Evolutionary conservation across 1,140 invertebrate species (phyloP).

Genomic region (Euwallacea fornicatus): DNA sequence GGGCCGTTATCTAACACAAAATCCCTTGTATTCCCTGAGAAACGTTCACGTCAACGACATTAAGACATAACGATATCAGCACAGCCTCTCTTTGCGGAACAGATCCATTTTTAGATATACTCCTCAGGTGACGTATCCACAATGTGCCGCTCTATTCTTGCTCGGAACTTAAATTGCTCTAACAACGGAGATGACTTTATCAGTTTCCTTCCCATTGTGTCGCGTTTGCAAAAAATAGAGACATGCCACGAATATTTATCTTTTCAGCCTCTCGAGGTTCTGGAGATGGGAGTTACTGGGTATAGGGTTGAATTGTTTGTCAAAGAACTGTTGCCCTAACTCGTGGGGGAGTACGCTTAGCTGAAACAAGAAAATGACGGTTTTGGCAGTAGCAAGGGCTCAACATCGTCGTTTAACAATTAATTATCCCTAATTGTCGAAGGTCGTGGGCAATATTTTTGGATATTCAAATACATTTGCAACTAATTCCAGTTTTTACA

Average conservation of each 20-base stretch:
- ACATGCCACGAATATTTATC: slow-evolving; percentile 18
- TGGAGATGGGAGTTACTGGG: too few species aligned
- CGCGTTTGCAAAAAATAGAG: slow-evolving; percentile 16
- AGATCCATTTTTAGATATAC: slow-evolving; percentile 28
- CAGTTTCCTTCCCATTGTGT: slow-evolving; percentile 26
- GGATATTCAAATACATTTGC: too few species aligned
- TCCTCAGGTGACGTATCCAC: slow-evolving; percentile 18
- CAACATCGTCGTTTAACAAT: too few species aligned
- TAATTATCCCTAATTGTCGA: too few species aligned
- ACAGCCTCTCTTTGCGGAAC: not conserved
- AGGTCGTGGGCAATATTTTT: too few species aligned
- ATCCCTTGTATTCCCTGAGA: not conserved
- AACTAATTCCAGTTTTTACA: too few species aligned
- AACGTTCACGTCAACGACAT: slow-evolving; percentile 11
- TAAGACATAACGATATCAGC: slow-evolving; percentile 9
- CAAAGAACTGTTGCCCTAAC: too few species aligned
- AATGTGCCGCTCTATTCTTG: slow-evolving; percentile 11
- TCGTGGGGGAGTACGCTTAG: too few species aligned
- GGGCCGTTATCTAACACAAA: not conserved
- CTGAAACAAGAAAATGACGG: too few species aligned
- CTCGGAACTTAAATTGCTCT: slow-evolving; percentile 22
- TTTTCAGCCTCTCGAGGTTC: not conserved
- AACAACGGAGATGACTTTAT: slow-evolving; percentile 29
- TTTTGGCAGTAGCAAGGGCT: too few species aligned
- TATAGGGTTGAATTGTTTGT: too few species aligned